phyloP scores from a whole-genome alignment of 2,888 invertebrate genomes.

The Ischnus inquisitorius region DNA sequence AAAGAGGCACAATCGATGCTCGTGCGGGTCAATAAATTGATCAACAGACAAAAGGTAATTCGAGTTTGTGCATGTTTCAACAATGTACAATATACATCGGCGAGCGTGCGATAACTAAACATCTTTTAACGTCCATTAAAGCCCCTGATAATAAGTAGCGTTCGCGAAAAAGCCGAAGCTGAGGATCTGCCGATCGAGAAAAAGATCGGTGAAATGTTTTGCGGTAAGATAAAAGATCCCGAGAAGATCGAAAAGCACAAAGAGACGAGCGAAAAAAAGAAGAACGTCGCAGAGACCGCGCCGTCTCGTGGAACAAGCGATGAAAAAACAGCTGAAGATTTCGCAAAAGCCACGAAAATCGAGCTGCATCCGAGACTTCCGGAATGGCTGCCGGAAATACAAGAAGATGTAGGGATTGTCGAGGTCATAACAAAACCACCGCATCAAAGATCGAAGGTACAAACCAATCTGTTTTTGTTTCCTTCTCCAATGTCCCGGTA shows the following conservation, averaged over 20 bases:
- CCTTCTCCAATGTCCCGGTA: too few species aligned
- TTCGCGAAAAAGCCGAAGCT: background rate
- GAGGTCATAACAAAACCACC: slow-evolving; percentile 88
- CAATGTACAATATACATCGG: background rate
- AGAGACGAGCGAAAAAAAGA: slow-evolving; percentile 32
- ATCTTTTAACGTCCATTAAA: slow-evolving; percentile 46
- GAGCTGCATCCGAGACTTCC: slow-evolving; percentile 82
- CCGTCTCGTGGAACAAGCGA: slow-evolving; percentile 23
- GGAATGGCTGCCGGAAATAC: slow-evolving; percentile 85
- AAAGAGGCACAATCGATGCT: slow-evolving; percentile 89
- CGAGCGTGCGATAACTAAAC: slow-evolving; percentile 6
- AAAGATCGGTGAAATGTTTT: slow-evolving; percentile 73
- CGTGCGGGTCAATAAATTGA: slow-evolving; percentile 86
- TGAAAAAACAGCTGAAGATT: slow-evolving; percentile 51
- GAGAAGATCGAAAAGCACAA: slow-evolving; percentile 34
- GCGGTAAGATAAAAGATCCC: slow-evolving; percentile 23
- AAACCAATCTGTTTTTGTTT: slow-evolving; percentile 17
- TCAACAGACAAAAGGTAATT: slow-evolving; percentile 86
- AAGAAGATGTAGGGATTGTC: slow-evolving; percentile 83
- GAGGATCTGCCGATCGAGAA: slow-evolving; percentile 67
- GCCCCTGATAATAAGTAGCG: slow-evolving; percentile 53
- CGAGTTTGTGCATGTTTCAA: background rate
- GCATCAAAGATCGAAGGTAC: slow-evolving; percentile 89
- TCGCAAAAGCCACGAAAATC: slow-evolving; percentile 6
- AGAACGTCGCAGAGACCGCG: slow-evolving; percentile 45